Conservation (phyloP, 2,113 vertebrate genomes). For the Prionailurus bengalensis region DNA sequence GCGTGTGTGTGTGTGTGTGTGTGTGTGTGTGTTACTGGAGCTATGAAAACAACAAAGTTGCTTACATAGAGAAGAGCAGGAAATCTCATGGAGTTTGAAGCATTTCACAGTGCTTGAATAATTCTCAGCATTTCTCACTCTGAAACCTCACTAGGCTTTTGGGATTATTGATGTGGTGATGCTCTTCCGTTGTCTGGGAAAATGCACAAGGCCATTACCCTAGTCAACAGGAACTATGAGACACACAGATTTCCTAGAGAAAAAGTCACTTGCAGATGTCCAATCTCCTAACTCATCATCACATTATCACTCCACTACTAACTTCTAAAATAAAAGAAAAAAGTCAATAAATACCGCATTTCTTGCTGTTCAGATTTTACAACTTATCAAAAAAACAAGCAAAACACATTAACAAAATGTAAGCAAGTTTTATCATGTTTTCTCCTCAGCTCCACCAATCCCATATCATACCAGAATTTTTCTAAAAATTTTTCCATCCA, state of each 20-base stretch:
- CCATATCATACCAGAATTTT: neutral
- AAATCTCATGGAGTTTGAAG: neutral
- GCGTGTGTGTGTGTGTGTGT: too few relatives aligned
- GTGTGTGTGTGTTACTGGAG: neutral
- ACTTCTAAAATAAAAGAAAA: slow-evolving; percentile 77
- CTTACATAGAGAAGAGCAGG: neutral
- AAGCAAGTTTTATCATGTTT: neutral
- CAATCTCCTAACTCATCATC: slow-evolving; percentile 77
- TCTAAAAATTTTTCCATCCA: neutral
- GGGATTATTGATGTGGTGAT: slow-evolving; percentile 74
- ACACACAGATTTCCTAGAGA: slow-evolving; percentile 79
- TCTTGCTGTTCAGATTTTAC: slow-evolving; percentile 72
- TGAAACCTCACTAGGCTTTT: slow-evolving; percentile 46
- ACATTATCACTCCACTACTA: slow-evolving; percentile 77
- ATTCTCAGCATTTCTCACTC: slow-evolving; percentile 10
- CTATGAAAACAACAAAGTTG: neutral
- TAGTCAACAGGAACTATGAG: slow-evolving; percentile 73
- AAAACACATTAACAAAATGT: neutral
- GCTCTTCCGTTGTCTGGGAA: slow-evolving; percentile 77
- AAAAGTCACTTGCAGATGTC: slow-evolving; percentile 77
- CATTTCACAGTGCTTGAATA: neutral
- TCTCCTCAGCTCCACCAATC: neutral
- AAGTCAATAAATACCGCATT: slow-evolving; percentile 68
- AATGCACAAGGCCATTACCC: slow-evolving; percentile 64
- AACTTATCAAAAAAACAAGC: neutral